These are phyloP conservation scores for Hystrix brachyura DNA, from an alignment of 2,113 vertebrate genomes.

Conservation along the genomic window DNA sequence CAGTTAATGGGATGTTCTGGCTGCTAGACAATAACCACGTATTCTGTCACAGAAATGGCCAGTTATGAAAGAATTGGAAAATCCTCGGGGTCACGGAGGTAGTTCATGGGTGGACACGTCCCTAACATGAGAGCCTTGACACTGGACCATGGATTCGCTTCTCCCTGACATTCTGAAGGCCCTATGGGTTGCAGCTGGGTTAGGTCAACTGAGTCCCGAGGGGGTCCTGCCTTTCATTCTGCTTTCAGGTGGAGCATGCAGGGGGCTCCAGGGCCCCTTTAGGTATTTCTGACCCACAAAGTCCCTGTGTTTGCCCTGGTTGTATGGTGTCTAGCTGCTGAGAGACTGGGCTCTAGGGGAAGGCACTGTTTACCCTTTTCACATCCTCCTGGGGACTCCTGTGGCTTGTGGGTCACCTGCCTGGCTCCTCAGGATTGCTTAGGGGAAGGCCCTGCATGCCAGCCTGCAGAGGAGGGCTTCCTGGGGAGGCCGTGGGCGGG, in stretches of 20 bases:
- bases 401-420: not conserved
- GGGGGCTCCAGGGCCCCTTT: not conserved
- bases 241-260: not conserved
- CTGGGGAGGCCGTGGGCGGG: not conserved
- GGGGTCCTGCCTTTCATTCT: not conserved
- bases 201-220: not conserved
- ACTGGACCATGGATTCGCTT: not conserved
- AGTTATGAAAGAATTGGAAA: not conserved
- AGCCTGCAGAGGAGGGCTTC: not conserved
- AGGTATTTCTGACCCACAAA: not conserved
- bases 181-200: not conserved
- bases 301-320: not conserved
- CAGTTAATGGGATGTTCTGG: not conserved
- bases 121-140: not conserved
- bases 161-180: not conserved
- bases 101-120: not conserved
- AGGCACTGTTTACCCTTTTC: not conserved
- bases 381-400: not conserved
- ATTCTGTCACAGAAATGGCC: not conserved
- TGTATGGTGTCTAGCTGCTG: accelerated
- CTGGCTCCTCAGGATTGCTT: not conserved
- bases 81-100: accelerated
- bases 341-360: not conserved
- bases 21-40: not conserved
- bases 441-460: not conserved